Evolutionary conservation across 1,140 invertebrate genomes (phyloP), one percentile per base, ranked within the genome.

Genomic region (Drosophila elegans): DNA sequence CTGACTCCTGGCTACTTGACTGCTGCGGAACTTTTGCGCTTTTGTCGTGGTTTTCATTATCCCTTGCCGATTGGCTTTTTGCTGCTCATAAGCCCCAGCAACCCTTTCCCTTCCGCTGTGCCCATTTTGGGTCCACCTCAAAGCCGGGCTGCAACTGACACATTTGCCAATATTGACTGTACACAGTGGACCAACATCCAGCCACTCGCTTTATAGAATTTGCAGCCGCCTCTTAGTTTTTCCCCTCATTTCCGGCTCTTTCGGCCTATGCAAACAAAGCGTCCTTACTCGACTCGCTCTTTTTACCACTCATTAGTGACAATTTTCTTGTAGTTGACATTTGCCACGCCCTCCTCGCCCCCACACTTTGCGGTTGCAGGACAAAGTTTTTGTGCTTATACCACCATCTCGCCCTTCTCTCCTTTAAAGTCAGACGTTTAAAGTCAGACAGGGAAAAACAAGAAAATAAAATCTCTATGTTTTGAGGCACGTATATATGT

Each of bases 271-370:
- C 73, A 84, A 80, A 89, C 83, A 88, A 61, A 67, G 52, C 39
- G 25, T 48, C 42, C 42, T 49, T 55, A 56, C 72, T 56, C 52
- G 57, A 72, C 69, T 75, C 66, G 78, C 75, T 80, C 80, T 89
- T 89, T 89, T 89, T 80, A 84, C 84, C 84, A 89, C 84, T 89
- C 84, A 89, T 89, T 89, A 89, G 84, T 89, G 84, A 89, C 85
- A 89, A 89, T 89, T 89, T 89, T 89, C 84, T 89, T 89, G 84
- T 89, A 89, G 84, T 89, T 89, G 84, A 89, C 84, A 89, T 89
- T 89, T 86, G 83, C 74, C 61, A 66, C 74, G 55, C 64, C 79
- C 57, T 10, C 27, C 39, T 27, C 34, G 27, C 34, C 56, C 21
- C 21, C 49, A 12, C 12, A 60, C 32, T 41, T 44, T 78, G 75